Conservation (phyloP, 2,888 invertebrate genomes). For the Drosophila melanosoma region DNA sequence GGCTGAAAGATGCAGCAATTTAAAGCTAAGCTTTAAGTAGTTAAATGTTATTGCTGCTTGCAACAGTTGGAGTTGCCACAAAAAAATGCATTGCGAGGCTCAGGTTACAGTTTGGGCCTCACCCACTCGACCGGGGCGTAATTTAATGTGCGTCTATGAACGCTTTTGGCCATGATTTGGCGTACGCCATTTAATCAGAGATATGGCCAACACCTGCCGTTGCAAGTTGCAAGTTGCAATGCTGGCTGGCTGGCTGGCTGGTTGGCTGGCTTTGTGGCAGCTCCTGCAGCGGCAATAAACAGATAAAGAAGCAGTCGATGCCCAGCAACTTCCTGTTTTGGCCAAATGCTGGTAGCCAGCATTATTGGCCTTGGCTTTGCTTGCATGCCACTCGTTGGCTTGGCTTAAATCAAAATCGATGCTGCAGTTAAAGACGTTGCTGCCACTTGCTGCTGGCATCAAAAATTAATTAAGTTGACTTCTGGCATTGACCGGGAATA, state of each 20-base stretch:
- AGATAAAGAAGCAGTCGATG: constrained; percentile 64
- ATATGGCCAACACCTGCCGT: constrained; percentile 79
- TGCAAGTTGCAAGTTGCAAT: constrained; percentile 18
- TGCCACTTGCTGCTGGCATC: constrained; percentile 51
- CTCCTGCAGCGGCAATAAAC: constrained; percentile 77
- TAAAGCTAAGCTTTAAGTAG: constrained; percentile 18
- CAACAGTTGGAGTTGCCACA: constrained; percentile 38
- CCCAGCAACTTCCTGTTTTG: constrained; percentile 54
- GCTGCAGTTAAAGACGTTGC: constrained; percentile 38
- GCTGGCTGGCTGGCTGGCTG: not conserved
- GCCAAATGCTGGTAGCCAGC: constrained; percentile 35
- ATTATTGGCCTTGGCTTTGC: constrained; percentile 39
- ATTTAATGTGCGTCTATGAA: constrained; percentile 69
- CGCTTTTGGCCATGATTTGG: constrained; percentile 77
- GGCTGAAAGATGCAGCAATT: constrained; percentile 1
- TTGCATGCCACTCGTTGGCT: constrained; percentile 50
- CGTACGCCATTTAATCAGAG: constrained; percentile 78
- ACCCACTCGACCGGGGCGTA: constrained; percentile 42
- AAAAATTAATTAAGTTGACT: constrained; percentile 81
- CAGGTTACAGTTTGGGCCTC: constrained; percentile 44
- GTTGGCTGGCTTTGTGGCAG: constrained; percentile 5
- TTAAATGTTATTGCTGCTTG: not conserved
- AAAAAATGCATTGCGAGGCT: constrained; percentile 29
- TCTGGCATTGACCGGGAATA: constrained; percentile 68
- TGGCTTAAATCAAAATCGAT: constrained; percentile 62